phyloP scores from a whole-genome alignment of 1,140 invertebrate species.

The Pachyrhynchus sulphureomaculatus region DNA sequence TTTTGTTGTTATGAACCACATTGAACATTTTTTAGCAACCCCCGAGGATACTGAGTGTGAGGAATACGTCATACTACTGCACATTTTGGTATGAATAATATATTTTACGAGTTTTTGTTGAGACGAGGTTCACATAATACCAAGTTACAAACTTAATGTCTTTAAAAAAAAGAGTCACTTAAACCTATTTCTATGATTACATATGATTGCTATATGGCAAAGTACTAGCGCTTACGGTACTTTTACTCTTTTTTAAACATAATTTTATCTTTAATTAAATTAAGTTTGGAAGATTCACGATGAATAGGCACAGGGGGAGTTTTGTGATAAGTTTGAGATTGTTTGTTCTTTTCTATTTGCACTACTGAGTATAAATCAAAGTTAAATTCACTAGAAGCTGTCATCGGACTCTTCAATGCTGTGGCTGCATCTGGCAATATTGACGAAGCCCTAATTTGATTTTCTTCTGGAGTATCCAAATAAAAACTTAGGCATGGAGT shows the following conservation, averaged over 20 bases:
- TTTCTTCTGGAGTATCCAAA: constrained; percentile 41
- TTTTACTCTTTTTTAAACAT: constrained; percentile 40
- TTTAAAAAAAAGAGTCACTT: background rate
- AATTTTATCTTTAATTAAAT: constrained; percentile 38
- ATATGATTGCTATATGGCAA: constrained; percentile 35
- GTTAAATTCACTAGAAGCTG: constrained; percentile 22
- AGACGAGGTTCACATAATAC: background rate
- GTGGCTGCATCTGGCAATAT: constrained; percentile 26
- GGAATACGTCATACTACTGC: no score
- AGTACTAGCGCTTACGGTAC: constrained; percentile 33
- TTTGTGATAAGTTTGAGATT: background rate
- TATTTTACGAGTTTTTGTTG: background rate
- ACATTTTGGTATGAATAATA: background rate
- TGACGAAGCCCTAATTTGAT: constrained; percentile 27
- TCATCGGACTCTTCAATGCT: constrained; percentile 37
- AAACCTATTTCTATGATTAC: constrained; percentile 4
- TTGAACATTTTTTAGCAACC: no score
- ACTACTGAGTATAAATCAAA: constrained; percentile 44
- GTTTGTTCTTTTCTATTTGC: constrained; percentile 37
- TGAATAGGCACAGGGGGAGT: constrained; percentile 24
- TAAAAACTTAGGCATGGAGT: constrained; percentile 46
- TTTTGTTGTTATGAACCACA: no score
- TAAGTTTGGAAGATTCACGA: constrained; percentile 32
- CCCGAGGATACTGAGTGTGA: no score
- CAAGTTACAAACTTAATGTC: background rate